Conservation (phyloP, 30 jellyfish, hydroid and myxozoan species). For the Cassiopea xamachana region DNA sequence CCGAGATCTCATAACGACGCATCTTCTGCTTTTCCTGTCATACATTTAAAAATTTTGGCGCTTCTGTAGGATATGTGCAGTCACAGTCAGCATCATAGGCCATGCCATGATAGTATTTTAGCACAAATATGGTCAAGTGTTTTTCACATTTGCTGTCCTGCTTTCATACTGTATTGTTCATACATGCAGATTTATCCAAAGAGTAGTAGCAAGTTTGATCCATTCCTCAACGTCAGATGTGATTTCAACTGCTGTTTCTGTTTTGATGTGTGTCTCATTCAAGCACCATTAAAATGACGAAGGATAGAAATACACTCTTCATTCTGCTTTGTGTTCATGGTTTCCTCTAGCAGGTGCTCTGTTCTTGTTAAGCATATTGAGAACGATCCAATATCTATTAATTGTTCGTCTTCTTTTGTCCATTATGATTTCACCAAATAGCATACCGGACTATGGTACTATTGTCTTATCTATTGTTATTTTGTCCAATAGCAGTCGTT, state of each 20-base stretch:
- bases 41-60: background rate
- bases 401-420: constrained; percentile 57
- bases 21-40: background rate
- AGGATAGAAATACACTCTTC: background rate
- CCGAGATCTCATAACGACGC: background rate
- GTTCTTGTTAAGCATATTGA: constrained; percentile 39
- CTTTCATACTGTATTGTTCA: background rate
- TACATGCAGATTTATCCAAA: background rate
- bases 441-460: background rate
- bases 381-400: constrained; percentile 38
- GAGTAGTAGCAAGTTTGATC: background rate
- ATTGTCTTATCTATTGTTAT: constrained; percentile 41
- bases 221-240: background rate
- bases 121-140: background rate
- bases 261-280: background rate
- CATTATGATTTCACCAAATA: constrained; percentile 24
- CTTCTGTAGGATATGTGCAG: background rate
- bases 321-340: constrained; percentile 24
- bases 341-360: constrained; percentile 68
- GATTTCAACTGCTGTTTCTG: background rate
- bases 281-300: background rate
- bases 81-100: background rate
- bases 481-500: constrained; percentile 21
- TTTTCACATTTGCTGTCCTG: background rate
- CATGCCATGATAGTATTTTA: background rate